Conservation (phyloP, 1,140 invertebrate species). For the Ditylenchus dipsaci region DNA sequence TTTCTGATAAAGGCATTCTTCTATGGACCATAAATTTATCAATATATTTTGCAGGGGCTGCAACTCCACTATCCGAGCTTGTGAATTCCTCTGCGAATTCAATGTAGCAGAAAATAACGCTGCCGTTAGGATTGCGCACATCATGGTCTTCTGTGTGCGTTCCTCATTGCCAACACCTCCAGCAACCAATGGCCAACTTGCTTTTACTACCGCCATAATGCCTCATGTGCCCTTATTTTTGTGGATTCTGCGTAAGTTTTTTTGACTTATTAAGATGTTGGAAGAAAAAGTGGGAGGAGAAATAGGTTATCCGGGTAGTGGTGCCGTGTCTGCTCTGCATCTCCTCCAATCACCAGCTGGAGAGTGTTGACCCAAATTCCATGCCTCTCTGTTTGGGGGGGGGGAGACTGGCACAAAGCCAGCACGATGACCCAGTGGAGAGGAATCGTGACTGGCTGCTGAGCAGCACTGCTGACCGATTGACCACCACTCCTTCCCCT, state of each 20-base stretch:
- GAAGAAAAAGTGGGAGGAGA: neutral
- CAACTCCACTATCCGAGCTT: constrained; percentile 15
- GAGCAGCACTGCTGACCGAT: neutral
- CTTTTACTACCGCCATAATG: constrained; percentile 50
- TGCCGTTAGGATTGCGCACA: constrained; percentile 27
- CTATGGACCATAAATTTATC: too few relatives aligned
- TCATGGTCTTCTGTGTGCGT: constrained; percentile 35
- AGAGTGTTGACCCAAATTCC: constrained; percentile 5
- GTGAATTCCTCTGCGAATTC: constrained; percentile 38
- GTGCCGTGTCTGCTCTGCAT: too few relatives aligned
- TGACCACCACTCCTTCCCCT: too few relatives aligned
- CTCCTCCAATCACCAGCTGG: neutral
- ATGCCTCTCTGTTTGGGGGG: neutral
- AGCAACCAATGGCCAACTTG: neutral
- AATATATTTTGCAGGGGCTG: too few relatives aligned
- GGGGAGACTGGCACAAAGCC: neutral
- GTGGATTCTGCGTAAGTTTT: constrained; percentile 49
- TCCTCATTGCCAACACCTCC: constrained; percentile 11
- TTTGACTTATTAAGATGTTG: neutral
- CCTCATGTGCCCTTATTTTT: constrained; percentile 42
- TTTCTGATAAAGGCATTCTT: too few relatives aligned
- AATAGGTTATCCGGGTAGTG: too few relatives aligned
- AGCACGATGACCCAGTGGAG: neutral
- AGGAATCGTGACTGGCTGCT: neutral
- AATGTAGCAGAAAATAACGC: constrained; percentile 11